Conservation (phyloP, 2,113 vertebrate species). For the Cavia aperea region DNA sequence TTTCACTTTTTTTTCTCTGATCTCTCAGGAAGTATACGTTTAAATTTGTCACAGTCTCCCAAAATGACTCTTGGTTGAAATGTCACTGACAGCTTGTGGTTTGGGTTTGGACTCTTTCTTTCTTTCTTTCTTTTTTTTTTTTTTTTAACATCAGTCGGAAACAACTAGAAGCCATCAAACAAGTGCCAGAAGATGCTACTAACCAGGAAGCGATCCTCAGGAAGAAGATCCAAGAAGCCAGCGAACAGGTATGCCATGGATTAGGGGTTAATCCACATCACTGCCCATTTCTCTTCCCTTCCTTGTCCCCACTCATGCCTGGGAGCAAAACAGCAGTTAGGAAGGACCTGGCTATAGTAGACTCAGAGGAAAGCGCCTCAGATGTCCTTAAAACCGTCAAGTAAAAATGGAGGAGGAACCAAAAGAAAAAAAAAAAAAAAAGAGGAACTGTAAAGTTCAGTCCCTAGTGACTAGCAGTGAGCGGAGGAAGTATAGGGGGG, state of each 20-base stretch:
- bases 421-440: neutral
- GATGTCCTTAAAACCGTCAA: slow-evolving; percentile 29
- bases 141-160: slow-evolving; percentile 49
- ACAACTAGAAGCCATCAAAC: slow-evolving; percentile 61
- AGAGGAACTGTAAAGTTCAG: slow-evolving; percentile 60
- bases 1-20: slow-evolving; percentile 51
- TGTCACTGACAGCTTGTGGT: slow-evolving; percentile 64
- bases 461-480: slow-evolving; percentile 61
- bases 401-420: slow-evolving; percentile 49
- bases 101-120: slow-evolving; percentile 64
- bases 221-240: slow-evolving; percentile 53
- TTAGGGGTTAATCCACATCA: too few relatives aligned
- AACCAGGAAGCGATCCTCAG: slow-evolving; percentile 50
- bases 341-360: neutral
- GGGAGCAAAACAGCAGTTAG: slow-evolving; percentile 57
- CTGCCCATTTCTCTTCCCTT: too few relatives aligned
- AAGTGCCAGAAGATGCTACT: slow-evolving; percentile 63
- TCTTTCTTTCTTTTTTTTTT: neutral
- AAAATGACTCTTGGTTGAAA: slow-evolving; percentile 35
- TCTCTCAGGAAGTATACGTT: slow-evolving; percentile 27
- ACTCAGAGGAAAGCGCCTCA: neutral
- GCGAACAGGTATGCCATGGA: neutral
- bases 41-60: slow-evolving; percentile 23
- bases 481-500: slow-evolving; percentile 75
- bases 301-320: neutral